Evolutionary conservation across 2,113 vertebrate species (phyloP), one percentile per base, ranked within the genome.

Genomic region (Balaenoptera acutorostrata): DNA sequence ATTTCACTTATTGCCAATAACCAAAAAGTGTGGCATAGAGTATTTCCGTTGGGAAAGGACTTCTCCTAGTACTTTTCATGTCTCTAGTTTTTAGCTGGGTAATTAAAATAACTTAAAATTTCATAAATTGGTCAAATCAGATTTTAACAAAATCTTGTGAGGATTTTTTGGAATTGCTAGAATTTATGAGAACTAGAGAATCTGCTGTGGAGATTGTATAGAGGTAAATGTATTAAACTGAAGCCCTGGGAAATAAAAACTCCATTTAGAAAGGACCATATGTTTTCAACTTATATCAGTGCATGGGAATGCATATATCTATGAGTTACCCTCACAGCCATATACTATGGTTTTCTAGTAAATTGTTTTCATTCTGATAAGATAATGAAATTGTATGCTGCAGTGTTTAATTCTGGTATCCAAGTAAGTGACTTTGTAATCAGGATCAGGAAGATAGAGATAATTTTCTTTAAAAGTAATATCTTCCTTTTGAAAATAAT

Each of bases 401-500:
- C 23, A 61, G 1, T 80, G 61, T 90, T 87, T 90, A 89, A 61
- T 71, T 93, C 36, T 83, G 46, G 27, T 90, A 23, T 69, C 66
- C 27, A 63, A 44, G 25, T 86, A 39, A 96, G 41, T 63, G 31
- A 94, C 29, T 82, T 92, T 31, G n/a, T 85, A 88, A 86, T 64
- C n/a, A 96, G 18, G 2, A 94, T 95, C 6, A 72, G 41, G 27
- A 90, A 25, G 77, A 80, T 21, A 55, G 20, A 86, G 63, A 23
- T 75, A 31, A 90, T 90, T 81, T 41, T 94, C 49, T 92, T 86
- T 71, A 93, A 72, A 88, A 88, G 25, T 55, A 46, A 88, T 39
- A 36, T 80, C 29, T 83, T 88, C 63, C 4, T 97, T 96, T 95
- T 90, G 41, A 93, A 95, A 90, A 87, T 92, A 90, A 87, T 92